Conservation (phyloP, 2,797 vertebrate species). For the Anguilla obscura region DNA sequence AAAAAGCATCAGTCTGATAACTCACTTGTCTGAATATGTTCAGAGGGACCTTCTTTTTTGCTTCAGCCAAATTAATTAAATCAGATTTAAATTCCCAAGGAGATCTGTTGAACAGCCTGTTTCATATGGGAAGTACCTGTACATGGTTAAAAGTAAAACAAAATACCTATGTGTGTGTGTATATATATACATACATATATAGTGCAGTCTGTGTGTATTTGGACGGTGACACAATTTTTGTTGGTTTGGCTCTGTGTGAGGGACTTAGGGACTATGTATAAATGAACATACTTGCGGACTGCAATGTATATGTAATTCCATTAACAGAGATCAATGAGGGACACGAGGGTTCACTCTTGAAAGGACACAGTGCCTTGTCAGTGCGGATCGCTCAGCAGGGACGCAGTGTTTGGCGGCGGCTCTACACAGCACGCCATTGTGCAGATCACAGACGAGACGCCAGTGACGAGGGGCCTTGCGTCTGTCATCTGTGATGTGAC, state of each 20-base stretch:
- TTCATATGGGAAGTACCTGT: constrained; percentile 9
- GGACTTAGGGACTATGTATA: too few relatives aligned
- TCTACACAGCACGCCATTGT: not conserved
- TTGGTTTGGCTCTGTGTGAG: too few relatives aligned
- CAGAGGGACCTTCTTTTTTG: not conserved
- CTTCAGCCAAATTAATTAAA: constrained; percentile 7
- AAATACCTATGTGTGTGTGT: not conserved
- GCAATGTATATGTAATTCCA: not conserved
- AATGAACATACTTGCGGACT: too few relatives aligned
- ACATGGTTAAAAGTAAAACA: not conserved
- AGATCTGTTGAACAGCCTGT: constrained; percentile 2
- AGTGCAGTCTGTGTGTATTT: too few relatives aligned
- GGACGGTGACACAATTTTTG: too few relatives aligned
- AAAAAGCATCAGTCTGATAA: not conserved
- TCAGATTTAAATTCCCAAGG: constrained; percentile 26
- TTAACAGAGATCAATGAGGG: constrained; percentile 16
- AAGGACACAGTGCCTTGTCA: not conserved
- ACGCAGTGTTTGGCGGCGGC: not conserved
- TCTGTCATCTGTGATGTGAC: not conserved
- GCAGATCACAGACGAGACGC: not conserved
- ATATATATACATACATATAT: not conserved
- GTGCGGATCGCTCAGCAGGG: not conserved
- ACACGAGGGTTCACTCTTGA: not conserved
- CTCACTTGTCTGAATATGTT: not conserved
- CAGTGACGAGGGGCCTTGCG: not conserved